Percentiles rank a stretch among this genome's conserved stretches.
phyloP scores from a whole-genome alignment of 2,797 vertebrate genomes.

The Tapirus indicus region DNA sequence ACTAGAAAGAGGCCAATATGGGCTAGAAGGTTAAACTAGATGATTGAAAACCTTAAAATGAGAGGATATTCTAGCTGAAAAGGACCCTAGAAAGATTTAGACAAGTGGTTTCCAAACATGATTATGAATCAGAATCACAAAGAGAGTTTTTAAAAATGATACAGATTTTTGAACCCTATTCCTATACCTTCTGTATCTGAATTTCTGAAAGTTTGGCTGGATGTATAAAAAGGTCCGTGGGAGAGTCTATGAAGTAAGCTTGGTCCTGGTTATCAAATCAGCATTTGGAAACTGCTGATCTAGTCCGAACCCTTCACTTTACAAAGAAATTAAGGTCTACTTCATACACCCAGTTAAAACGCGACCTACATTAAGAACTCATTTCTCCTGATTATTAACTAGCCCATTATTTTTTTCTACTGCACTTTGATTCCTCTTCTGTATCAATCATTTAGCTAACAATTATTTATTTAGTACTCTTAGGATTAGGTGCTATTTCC shows the following conservation, averaged over 20 bases:
- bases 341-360: background rate
- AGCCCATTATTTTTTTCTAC: background rate
- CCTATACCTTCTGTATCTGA: background rate
- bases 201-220: background rate
- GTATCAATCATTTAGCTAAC: background rate
- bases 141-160: background rate
- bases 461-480: background rate
- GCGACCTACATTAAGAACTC: background rate
- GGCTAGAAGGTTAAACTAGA: background rate
- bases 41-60: background rate
- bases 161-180: background rate
- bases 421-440: background rate
- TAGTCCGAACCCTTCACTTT: background rate
- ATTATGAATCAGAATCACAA: background rate
- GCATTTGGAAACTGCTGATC: background rate
- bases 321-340: constrained; percentile 28
- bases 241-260: background rate
- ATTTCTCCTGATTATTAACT: constrained; percentile 10
- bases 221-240: background rate
- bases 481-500: background rate
- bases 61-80: background rate
- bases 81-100: background rate
- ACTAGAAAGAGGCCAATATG: background rate
- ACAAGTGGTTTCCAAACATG: background rate
- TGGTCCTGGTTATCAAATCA: background rate